Percentiles rank a stretch among this genome's conserved stretches.
phyloP scores from a whole-genome alignment of 2,888 invertebrate genomes.

The Apodemia hepburni region DNA sequence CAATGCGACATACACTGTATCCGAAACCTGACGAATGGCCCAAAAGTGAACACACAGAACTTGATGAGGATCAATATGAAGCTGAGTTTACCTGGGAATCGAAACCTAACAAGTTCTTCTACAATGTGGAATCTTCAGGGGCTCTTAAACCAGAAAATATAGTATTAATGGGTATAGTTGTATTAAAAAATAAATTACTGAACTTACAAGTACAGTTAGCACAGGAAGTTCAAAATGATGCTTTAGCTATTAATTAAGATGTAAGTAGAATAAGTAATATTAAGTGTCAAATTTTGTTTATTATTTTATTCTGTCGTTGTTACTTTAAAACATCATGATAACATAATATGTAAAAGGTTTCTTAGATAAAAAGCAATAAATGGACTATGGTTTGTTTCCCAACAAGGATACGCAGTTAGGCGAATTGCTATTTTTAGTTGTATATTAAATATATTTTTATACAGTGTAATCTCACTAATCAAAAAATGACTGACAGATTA shows the following conservation, averaged over 20 bases:
- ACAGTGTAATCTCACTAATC: no score
- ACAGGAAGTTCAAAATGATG: slow-evolving; percentile 92
- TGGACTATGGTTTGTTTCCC: not conserved
- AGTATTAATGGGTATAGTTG: slow-evolving; percentile 95
- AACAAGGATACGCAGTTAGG: no score
- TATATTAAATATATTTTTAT: no score
- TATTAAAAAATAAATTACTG: slow-evolving; percentile 96
- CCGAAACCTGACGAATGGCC: slow-evolving; percentile 99
- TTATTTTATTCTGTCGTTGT: not conserved
- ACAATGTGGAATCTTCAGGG: slow-evolving; percentile 97
- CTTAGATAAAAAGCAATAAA: no score
- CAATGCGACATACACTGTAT: slow-evolving; percentile 95
- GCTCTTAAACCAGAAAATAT: slow-evolving; percentile 97
- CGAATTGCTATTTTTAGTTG: no score
- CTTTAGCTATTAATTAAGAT: slow-evolving; percentile 83
- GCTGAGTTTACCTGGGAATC: slow-evolving; percentile 96
- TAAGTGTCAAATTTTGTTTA: not conserved
- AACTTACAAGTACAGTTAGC: slow-evolving; percentile 96
- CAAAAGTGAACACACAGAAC: slow-evolving; percentile 96
- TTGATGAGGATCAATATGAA: slow-evolving; percentile 95
- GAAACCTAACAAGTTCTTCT: slow-evolving; percentile 98
- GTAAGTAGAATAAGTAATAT: slow-evolving; percentile 21
- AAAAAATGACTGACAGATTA: no score
- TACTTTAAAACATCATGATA: no score
- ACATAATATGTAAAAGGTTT: no score